These are phyloP conservation scores for Tanypteryx hageni DNA, from an alignment of 2,888 invertebrate species.

Conservation along the genomic window DNA sequence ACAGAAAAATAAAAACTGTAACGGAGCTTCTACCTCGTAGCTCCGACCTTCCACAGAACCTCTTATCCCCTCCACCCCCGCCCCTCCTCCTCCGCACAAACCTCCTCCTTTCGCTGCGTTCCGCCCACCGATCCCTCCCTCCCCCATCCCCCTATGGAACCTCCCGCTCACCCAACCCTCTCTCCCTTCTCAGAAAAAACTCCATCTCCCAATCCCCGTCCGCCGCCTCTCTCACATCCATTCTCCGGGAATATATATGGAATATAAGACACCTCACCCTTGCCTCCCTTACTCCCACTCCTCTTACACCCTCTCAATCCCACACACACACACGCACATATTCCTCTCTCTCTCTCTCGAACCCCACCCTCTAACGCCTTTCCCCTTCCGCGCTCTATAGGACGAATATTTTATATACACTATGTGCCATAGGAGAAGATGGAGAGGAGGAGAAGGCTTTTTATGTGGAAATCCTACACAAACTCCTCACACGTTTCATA, in stretches of 20 bases:
- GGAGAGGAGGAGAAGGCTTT: conserved; percentile 11
- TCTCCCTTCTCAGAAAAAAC: conserved; percentile 31
- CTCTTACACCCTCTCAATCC: neutral
- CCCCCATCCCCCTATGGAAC: neutral
- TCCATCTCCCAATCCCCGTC: conserved; percentile 11
- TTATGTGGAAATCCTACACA: neutral
- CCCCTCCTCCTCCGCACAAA: neutral
- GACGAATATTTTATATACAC: conserved; percentile 28
- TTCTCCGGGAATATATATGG: conserved; percentile 22
- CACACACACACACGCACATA: neutral
- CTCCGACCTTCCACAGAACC: neutral
- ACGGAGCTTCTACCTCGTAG: conserved; percentile 24
- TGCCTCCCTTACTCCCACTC: neutral
- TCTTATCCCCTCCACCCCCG: neutral
- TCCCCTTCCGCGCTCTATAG: neutral
- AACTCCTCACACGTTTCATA: neutral
- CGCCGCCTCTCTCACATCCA: conserved; percentile 10
- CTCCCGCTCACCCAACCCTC: neutral
- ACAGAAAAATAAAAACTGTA: conserved; percentile 26
- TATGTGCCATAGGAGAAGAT: conserved; percentile 1
- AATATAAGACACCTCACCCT: conserved; percentile 6
- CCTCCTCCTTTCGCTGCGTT: neutral
- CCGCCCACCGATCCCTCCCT: neutral
- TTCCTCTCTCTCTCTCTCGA: too few relatives aligned
- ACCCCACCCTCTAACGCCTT: too few relatives aligned